Base-by-base conservation (phyloP, 2,888 invertebrate genomes). In the Oligia latruncula region DNA sequence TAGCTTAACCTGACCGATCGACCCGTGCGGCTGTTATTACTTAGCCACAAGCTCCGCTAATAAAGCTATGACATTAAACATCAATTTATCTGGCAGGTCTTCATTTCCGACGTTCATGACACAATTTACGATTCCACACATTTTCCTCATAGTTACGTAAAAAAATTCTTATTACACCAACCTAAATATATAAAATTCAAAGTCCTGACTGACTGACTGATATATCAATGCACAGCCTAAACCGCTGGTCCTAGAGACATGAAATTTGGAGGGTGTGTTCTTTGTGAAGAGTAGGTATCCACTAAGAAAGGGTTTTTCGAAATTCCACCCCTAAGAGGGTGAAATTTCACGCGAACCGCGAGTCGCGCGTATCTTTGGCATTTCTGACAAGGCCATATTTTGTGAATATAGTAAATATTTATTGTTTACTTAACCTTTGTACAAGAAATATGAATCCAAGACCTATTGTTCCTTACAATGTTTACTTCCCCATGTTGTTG, bases 401-500 rank as follows among this genome's bases (percentile, higher is more conserved):
- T 64, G 23, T 23, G n/a, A 40, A 75, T n/a, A 77, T 43, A 70
- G 49, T 70, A 73, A 73, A 70, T 40, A 23, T 71, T 62, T 60
- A 17, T 74, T 40, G 72, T 80, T 83, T 68, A 40, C n/a, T 23
- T 55, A 78, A 74, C 60, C 65, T 81, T 77, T 72, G 23, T 71
- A 43, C 1, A 55, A 35, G 20, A 81, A 71, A 71, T 62, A 49
- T 13, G 29, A 74, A 84, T 68, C 75, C 82, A 77, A 79, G 77
- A 78, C 67, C 70, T 66, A 78, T 84, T 77, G 68, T 71, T 52
- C 8, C 52, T 60, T 66, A 43, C 65, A 46, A 40, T 85, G 85
- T 85, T 84, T 80, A 77, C 64, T 72, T 82, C 35, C 40, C n/a
- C 4, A 67, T 78, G 66, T 78, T 85, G 62, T 73, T 55, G 35